Conservation (phyloP, 2,888 invertebrate species). For the Panopea generosa region DNA sequence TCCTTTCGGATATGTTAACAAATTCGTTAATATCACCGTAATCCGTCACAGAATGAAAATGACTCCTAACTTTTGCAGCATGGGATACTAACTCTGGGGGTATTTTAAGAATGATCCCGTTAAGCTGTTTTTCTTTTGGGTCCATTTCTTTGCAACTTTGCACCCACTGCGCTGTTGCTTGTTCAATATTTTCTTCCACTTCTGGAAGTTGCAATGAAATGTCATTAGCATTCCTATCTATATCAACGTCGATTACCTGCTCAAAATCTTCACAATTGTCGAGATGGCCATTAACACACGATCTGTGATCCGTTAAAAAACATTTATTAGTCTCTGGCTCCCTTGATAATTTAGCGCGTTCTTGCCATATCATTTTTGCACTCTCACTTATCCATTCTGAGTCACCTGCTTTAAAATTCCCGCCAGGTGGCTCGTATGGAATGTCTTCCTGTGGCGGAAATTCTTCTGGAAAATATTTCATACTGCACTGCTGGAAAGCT, state of each 20-base stretch:
- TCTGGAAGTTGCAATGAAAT: slow-evolving; percentile 42
- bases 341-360: slow-evolving; percentile 32
- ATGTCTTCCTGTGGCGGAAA: slow-evolving; percentile 24
- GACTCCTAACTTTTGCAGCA: slow-evolving; percentile 50
- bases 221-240: slow-evolving; percentile 8
- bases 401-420: slow-evolving; percentile 11
- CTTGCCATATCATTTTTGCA: slow-evolving; percentile 53
- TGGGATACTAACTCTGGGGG: slow-evolving; percentile 58
- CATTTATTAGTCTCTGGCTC: slow-evolving; percentile 4
- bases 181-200: slow-evolving; percentile 51
- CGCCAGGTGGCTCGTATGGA: not conserved
- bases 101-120: slow-evolving; percentile 58
- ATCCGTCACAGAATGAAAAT: slow-evolving; percentile 58
- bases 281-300: not conserved
- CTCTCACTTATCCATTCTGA: slow-evolving; percentile 49
- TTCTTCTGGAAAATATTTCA: slow-evolving; percentile 60
- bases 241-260: slow-evolving; percentile 7
- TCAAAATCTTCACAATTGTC: not conserved
- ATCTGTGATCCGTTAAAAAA: not conserved
- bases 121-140: slow-evolving; percentile 52
- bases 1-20: slow-evolving; percentile 50
- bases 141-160: slow-evolving; percentile 65
- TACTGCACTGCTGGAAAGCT: slow-evolving; percentile 41
- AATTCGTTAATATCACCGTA: slow-evolving; percentile 45
- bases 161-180: slow-evolving; percentile 70